Evolutionary conservation across 2,888 invertebrate genomes (phyloP).

Genomic region (Himalopsyche anomala): DNA sequence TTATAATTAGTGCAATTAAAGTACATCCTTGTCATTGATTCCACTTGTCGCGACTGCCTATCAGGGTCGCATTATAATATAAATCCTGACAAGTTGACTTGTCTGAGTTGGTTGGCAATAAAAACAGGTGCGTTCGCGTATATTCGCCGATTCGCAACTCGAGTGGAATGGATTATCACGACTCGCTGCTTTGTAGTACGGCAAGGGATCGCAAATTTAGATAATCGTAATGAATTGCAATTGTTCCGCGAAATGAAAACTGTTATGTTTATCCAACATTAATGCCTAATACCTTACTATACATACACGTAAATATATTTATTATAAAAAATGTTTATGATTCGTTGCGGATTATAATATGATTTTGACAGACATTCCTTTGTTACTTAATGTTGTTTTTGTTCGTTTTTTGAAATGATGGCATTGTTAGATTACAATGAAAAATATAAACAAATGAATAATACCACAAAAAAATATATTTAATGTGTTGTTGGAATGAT

Average conservation of each 20-base stretch:
- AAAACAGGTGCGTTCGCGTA: constrained; percentile 37
- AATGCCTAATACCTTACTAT: too few relatives aligned
- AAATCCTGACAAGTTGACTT: constrained; percentile 31
- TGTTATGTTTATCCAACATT: not conserved
- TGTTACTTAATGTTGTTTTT: too few relatives aligned
- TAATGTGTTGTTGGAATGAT: too few relatives aligned
- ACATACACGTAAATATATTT: too few relatives aligned
- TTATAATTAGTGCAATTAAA: constrained; percentile 27
- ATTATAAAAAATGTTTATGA: too few relatives aligned
- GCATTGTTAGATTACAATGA: too few relatives aligned
- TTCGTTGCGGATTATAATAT: too few relatives aligned
- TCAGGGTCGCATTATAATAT: constrained; percentile 18
- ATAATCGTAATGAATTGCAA: not conserved
- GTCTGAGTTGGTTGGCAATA: not conserved
- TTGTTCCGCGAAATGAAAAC: not conserved
- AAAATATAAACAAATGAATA: too few relatives aligned
- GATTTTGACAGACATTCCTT: too few relatives aligned
- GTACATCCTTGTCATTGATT: not conserved
- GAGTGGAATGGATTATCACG: constrained; percentile 50
- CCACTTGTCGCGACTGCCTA: constrained; percentile 32
- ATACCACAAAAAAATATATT: too few relatives aligned
- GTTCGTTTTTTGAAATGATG: too few relatives aligned
- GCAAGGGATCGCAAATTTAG: constrained; percentile 3
- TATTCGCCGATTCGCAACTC: constrained; percentile 39
- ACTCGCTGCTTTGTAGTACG: not conserved